Percentiles rank a stretch among this genome's conserved stretches.
These are phyloP conservation scores for Brachionus asplanchnoidis DNA, from an alignment of 1,140 invertebrate genomes.

Conservation along the genomic window DNA sequence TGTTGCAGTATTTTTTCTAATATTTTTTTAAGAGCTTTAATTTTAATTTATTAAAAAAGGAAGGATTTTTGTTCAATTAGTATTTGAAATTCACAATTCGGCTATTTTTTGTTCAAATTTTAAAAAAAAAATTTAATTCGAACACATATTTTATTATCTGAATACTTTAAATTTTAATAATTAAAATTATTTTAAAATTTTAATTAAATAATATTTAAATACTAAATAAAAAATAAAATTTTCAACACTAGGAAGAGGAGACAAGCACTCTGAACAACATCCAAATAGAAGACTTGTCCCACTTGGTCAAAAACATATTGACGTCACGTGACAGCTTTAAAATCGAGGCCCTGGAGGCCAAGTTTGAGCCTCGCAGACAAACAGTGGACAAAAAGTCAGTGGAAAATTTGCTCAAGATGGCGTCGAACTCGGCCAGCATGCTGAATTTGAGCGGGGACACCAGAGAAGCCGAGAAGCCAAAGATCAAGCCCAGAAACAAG, in stretches of 20 bases:
- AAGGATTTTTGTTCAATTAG: too few relatives aligned
- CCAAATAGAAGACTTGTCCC: neutral
- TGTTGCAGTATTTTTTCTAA: too few relatives aligned
- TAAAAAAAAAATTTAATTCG: too few relatives aligned
- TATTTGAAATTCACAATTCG: too few relatives aligned
- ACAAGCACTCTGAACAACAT: neutral
- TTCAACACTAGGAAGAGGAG: neutral
- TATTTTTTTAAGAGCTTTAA: too few relatives aligned
- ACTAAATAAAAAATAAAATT: neutral
- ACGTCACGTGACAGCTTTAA: neutral
- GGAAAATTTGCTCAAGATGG: constrained; percentile 29
- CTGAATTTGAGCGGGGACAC: neutral
- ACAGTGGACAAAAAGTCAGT: constrained; percentile 33
- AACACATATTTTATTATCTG: too few relatives aligned
- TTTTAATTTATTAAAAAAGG: too few relatives aligned
- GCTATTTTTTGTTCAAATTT: too few relatives aligned
- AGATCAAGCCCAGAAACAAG: neutral
- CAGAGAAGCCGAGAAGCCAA: neutral
- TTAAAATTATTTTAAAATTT: too few relatives aligned
- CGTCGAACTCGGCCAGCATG: constrained; percentile 24
- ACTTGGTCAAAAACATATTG: neutral
- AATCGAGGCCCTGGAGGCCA: neutral
- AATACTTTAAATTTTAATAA: too few relatives aligned
- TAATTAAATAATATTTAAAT: too few relatives aligned
- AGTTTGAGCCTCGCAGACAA: neutral